A percentile compares a stretch with the other conserved stretches of the same genome.
Conservation (phyloP, 2,888 invertebrate species). For the Prosapia bicincta region DNA sequence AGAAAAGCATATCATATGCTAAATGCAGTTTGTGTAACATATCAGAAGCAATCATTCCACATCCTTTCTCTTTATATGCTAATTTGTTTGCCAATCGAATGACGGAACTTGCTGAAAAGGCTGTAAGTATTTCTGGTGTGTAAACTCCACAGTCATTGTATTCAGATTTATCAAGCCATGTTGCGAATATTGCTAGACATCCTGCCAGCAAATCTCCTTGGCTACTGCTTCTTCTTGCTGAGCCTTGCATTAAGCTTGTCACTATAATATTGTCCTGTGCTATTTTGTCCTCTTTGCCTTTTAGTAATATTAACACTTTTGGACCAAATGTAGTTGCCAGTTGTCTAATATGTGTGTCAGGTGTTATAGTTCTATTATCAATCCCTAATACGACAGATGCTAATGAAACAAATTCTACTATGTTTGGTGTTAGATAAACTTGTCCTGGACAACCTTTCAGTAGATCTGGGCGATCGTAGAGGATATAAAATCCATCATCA, state of each 20-base stretch:
- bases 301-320: slow-evolving; percentile 66
- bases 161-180: slow-evolving; percentile 59
- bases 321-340: slow-evolving; percentile 46
- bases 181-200: slow-evolving; percentile 74
- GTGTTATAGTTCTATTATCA: slow-evolving; percentile 45
- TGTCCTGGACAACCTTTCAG: slow-evolving; percentile 65
- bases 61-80: slow-evolving; percentile 70
- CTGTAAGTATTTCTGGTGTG: slow-evolving; percentile 54
- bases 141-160: not conserved
- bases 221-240: slow-evolving; percentile 90
- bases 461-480: slow-evolving; percentile 64
- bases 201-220: slow-evolving; percentile 95
- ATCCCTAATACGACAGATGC: slow-evolving; percentile 52
- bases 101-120: slow-evolving; percentile 77
- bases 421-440: slow-evolving; percentile 83
- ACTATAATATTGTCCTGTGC: slow-evolving; percentile 48
- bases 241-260: slow-evolving; percentile 53
- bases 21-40: slow-evolving; percentile 58
- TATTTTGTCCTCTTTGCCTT: slow-evolving; percentile 70
- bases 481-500: slow-evolving; percentile 80
- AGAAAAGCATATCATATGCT: not conserved
- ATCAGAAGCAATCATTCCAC: slow-evolving; percentile 86
- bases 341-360: slow-evolving; percentile 40
- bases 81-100: slow-evolving; percentile 75
- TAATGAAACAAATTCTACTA: slow-evolving; percentile 45